Conservation (phyloP, 2,888 invertebrate genomes). For the Trichopria drosophilae region DNA sequence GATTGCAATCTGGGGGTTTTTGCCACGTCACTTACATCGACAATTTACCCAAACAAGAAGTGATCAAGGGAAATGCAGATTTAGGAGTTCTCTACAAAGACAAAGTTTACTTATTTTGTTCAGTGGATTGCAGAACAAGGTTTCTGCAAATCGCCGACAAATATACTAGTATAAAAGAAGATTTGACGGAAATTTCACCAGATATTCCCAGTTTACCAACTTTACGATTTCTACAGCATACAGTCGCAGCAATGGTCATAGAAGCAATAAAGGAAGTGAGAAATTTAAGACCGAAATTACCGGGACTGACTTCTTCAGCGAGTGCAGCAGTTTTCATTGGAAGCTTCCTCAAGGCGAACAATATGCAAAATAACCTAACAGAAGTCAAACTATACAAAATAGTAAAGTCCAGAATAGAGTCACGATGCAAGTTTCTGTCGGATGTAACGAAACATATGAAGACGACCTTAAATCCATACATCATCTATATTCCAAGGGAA, state of each 20-base stretch:
- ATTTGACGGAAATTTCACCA: constrained; percentile 54
- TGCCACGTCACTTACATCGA: constrained; percentile 68
- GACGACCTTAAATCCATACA: constrained; percentile 63
- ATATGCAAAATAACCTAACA: constrained; percentile 44
- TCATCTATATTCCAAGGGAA: constrained; percentile 5
- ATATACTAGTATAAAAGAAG: constrained; percentile 60
- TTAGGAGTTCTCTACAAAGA: constrained; percentile 61
- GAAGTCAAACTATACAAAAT: constrained; percentile 55
- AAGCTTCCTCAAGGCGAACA: constrained; percentile 63
- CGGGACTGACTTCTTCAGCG: constrained; percentile 60
- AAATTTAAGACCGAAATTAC: constrained; percentile 65
- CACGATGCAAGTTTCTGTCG: constrained; percentile 56
- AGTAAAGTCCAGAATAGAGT: constrained; percentile 54
- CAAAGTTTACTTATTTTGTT: constrained; percentile 64
- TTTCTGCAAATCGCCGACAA: constrained; percentile 62
- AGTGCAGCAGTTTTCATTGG: constrained; percentile 65
- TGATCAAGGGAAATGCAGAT: constrained; percentile 58
- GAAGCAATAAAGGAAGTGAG: constrained; percentile 62
- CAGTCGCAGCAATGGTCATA: constrained; percentile 62
- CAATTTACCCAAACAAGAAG: constrained; percentile 59
- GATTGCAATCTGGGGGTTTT: constrained; percentile 62
- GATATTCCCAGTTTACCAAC: constrained; percentile 61
- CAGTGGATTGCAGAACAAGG: constrained; percentile 59
- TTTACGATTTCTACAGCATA: constrained; percentile 67
- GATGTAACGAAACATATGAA: constrained; percentile 60